Conservation (phyloP, 2,797 vertebrate species). For the Lacerta viridis region DNA sequence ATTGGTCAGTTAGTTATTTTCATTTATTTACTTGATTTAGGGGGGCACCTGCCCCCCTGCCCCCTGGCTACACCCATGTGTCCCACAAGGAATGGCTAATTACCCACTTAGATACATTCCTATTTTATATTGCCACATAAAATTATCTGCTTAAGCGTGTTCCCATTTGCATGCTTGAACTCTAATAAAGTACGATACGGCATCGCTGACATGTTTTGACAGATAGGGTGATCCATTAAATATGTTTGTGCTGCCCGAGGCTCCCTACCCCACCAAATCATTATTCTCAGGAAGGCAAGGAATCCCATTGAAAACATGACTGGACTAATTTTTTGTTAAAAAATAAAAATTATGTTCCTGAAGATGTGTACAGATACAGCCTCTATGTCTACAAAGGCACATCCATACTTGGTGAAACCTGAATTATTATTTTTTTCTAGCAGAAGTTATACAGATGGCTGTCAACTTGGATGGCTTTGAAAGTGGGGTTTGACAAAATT, state of each 20-base stretch:
- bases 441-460: too few species aligned
- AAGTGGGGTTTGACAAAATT: too few species aligned
- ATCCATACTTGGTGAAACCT: too few species aligned
- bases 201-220: neutral
- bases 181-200: neutral
- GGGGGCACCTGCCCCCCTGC: too few species aligned
- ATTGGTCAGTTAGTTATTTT: too few species aligned
- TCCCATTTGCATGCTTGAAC: neutral
- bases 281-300: neutral
- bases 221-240: neutral
- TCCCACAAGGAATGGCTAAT: neutral
- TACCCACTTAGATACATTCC: neutral
- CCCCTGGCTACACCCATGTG: too few species aligned
- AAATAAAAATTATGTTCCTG: neutral
- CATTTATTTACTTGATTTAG: too few species aligned
- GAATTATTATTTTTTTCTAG: neutral
- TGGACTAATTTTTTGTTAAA: neutral
- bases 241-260: neutral
- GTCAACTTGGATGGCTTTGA: too few species aligned
- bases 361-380: neutral
- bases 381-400: too few species aligned
- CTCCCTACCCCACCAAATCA: neutral
- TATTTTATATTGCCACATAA: neutral
- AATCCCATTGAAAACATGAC: neutral
- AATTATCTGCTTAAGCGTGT: slow-evolving; percentile 4